A percentile compares a stretch with the other conserved stretches of the same genome.
These are phyloP conservation scores for Gobionotothen gibberifrons DNA, from an alignment of 2,797 vertebrate species.

Conservation along the genomic window DNA sequence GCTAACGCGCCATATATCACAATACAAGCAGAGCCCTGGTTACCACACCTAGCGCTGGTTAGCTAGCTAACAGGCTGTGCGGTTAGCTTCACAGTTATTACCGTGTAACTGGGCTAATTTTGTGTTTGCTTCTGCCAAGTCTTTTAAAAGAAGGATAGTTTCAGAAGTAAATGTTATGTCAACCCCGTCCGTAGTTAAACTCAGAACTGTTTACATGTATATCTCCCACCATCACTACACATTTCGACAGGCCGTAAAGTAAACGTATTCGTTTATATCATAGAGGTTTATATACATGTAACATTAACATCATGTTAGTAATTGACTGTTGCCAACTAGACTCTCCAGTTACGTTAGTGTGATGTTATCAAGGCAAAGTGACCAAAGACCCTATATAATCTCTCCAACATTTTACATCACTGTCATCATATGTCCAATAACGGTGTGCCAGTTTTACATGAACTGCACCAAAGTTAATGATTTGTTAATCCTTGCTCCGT, in stretches of 20 bases:
- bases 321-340: neutral
- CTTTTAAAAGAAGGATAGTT: neutral
- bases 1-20: conserved; percentile 28
- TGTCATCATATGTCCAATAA: neutral
- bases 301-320: neutral
- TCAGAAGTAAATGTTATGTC: neutral
- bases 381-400: conserved; percentile 29
- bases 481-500: neutral
- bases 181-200: neutral
- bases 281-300: no score
- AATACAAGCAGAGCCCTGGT: neutral
- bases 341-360: neutral
- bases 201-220: neutral
- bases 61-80: conserved; percentile 7
- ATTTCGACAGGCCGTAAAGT: conserved; percentile 21
- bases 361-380: neutral
- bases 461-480: conserved; percentile 18
- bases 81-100: neutral
- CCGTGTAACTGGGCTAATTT: neutral
- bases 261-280: neutral
- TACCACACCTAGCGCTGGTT: conserved; percentile 15
- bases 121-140: fast-evolving
- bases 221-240: conserved; percentile 5
- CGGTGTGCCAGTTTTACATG: neutral
- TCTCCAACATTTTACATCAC: neutral